phyloP scores from a whole-genome alignment of 2,113 vertebrate genomes.

The Daphoenositta chrysoptera region DNA sequence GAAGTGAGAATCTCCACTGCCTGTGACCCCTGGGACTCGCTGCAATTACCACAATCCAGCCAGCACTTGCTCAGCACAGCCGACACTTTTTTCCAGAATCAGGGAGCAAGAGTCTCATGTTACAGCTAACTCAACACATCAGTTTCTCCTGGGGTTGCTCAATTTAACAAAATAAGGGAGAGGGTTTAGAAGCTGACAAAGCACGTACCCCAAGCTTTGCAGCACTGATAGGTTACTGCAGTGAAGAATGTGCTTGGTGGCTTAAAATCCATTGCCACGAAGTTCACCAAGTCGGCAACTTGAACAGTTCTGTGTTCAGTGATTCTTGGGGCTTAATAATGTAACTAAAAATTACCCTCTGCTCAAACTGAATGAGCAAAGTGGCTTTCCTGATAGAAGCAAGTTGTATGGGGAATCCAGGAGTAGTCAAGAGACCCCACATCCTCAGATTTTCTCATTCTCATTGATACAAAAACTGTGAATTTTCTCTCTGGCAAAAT shows the following conservation, averaged over 20 bases:
- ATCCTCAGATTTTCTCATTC: background rate
- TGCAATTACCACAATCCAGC: background rate
- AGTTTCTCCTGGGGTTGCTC: background rate
- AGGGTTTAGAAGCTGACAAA: background rate
- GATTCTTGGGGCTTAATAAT: background rate
- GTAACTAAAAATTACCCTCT: background rate
- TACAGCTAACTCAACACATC: background rate
- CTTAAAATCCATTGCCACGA: background rate
- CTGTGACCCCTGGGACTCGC: accelerated
- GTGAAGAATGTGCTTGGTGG: background rate
- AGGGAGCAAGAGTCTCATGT: background rate
- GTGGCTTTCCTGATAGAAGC: background rate
- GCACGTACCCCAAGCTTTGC: background rate
- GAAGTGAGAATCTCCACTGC: background rate
- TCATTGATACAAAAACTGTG: background rate
- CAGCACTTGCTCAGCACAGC: background rate
- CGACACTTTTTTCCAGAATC: background rate
- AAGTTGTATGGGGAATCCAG: background rate
- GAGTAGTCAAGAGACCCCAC: background rate
- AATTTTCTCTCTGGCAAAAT: background rate
- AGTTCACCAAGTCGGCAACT: background rate
- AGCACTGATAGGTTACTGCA: background rate
- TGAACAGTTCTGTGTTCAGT: background rate
- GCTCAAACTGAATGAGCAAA: background rate
- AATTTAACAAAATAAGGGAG: background rate